These are phyloP conservation scores for Caenorhabditis sp. DNA, from an alignment of 2,888 invertebrate genomes.

Conservation along the genomic window DNA sequence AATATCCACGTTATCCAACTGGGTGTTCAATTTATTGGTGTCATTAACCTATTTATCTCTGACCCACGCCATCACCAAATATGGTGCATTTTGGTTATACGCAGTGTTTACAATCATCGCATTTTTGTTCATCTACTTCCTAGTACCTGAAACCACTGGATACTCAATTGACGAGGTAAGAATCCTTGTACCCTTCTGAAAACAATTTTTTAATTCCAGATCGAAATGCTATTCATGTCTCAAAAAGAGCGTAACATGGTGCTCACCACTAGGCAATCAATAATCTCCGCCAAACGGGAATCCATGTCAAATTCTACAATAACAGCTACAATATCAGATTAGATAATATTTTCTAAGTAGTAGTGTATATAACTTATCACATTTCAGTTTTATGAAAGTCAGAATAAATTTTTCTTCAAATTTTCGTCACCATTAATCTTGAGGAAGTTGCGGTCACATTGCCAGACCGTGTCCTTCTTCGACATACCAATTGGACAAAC, in stretches of 20 bases:
- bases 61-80: constrained; percentile 62
- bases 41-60: constrained; percentile 74
- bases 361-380: neutral
- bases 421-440: too few species aligned
- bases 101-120: constrained; percentile 73
- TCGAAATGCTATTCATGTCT: constrained; percentile 41
- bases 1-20: constrained; percentile 72
- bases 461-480: too few species aligned
- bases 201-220: constrained; percentile 7
- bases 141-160: constrained; percentile 75
- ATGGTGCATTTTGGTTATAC: constrained; percentile 74
- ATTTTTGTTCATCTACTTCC: constrained; percentile 72
- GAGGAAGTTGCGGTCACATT: too few species aligned
- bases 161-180: constrained; percentile 73
- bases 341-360: neutral
- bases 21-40: constrained; percentile 75
- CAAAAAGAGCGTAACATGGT: constrained; percentile 29
- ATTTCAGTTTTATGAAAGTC: neutral
- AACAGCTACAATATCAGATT: neutral
- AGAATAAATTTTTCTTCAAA: too few species aligned
- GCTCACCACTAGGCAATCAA: constrained; percentile 19
- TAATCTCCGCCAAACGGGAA: neutral
- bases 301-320: neutral
- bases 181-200: too few species aligned
- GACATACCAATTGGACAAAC: too few species aligned